Evolutionary conservation across 2,113 vertebrate species (phyloP), one percentile per base, ranked within the genome.

Genomic region (Trematocara nigrifrons): DNA sequence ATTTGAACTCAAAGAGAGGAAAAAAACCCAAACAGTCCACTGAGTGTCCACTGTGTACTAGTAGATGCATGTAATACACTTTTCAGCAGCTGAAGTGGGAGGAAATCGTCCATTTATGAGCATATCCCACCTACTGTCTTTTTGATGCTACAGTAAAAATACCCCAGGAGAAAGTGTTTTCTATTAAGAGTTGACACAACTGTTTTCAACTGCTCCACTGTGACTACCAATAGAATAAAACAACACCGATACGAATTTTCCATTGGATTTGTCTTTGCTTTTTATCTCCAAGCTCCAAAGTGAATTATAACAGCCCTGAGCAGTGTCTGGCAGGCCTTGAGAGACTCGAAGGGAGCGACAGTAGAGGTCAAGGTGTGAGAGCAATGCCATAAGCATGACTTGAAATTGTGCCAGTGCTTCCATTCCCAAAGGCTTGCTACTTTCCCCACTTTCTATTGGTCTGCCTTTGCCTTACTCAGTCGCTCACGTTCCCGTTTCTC

Each of bases 331-430:
- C 82, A 92, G 89, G 91, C 86, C 89, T 91, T 90, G 83, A 89
- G 93, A 92, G 91, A 92, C 86, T 93, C 83, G 86, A 82, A 84
- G 47, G 53, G 81, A 90, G 83, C 86, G 90, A 82, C 82, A 82
- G 86, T 49, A 57, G 87, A 93, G 91, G 93, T 93, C 87, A 94
- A 93, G 88, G 93, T 93, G 87, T 88, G 69, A 89, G 87, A 91
- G 90, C 81, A 89, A 81, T 52, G 85, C 80, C 74, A 61, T 74
- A 83, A 86, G 81, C 74, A 81, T 18, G 57, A 91, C 85, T 94
- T 94, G 87, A 92, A 89, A 94, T 93, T 93, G 88, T 83, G 86
- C 61, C 6, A 22, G 77, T 77, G 87, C 82, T 81, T 71, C 52
- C 81, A 85, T 81, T 93, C 93, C 88, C 86, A 42, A 57, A 81